A percentile compares a stretch with the other conserved stretches of the same genome.
phyloP scores from a whole-genome alignment of 2,797 vertebrate genomes.

The Pachyuromys duprasi region DNA sequence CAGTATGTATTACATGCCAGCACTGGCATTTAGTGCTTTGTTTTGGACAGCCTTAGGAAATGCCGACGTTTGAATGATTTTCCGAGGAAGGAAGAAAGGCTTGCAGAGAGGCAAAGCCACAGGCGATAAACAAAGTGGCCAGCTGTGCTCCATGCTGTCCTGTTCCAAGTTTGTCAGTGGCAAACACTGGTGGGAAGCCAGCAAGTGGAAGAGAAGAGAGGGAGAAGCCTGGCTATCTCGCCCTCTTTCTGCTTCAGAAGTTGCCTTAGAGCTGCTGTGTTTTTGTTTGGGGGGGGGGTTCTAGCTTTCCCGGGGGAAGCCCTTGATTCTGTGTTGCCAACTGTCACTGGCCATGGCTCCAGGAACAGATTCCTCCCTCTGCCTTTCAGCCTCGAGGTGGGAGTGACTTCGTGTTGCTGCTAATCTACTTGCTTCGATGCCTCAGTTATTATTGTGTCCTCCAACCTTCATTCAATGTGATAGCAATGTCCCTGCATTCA shows the following conservation, averaged over 20 bases:
- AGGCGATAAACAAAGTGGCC: neutral
- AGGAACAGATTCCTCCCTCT: neutral
- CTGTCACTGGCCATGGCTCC: neutral
- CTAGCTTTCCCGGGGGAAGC: neutral
- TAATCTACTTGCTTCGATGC: neutral
- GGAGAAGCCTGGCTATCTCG: neutral
- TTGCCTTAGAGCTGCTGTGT: neutral
- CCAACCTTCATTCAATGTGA: neutral
- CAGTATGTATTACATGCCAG: no score
- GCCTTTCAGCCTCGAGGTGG: neutral
- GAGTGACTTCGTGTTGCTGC: neutral
- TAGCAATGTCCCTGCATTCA: neutral
- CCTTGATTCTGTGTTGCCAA: neutral
- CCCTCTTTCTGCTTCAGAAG: neutral
- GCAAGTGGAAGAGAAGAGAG: neutral
- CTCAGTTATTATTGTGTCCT: neutral
- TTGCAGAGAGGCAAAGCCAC: neutral
- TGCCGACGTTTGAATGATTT: conserved; percentile 7
- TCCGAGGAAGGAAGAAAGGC: neutral
- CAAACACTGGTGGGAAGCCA: neutral
- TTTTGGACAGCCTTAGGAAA: neutral
- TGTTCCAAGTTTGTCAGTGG: neutral
- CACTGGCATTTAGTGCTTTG: neutral
- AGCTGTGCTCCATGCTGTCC: neutral
- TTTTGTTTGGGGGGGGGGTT: neutral